These are phyloP conservation scores for Delia radicum DNA, from an alignment of 1,140 invertebrate genomes.

Conservation along the genomic window DNA sequence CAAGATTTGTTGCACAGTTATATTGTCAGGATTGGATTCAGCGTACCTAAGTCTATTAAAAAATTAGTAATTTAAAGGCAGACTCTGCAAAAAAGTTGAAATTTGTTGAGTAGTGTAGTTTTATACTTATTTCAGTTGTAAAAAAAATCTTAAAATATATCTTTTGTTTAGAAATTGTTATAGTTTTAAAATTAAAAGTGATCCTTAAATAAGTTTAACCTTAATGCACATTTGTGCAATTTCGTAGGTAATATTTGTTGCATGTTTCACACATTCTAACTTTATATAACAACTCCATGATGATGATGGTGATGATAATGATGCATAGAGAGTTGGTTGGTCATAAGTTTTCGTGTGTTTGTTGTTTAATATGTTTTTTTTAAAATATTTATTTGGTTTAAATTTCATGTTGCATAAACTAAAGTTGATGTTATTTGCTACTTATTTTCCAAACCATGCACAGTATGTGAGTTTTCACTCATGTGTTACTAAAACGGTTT, in stretches of 20 bases:
- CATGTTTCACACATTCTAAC: background rate
- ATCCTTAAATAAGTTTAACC: too few species aligned
- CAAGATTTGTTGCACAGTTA: too few species aligned
- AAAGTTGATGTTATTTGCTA: background rate
- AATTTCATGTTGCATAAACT: background rate
- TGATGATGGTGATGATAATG: background rate
- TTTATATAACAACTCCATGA: background rate
- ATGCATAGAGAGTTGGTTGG: background rate
- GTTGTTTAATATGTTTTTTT: background rate
- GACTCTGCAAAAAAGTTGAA: too few species aligned
- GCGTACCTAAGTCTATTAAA: too few species aligned
- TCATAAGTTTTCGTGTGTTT: background rate
- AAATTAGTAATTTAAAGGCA: too few species aligned
- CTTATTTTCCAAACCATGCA: background rate
- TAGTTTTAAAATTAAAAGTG: too few species aligned
- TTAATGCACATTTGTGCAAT: too few species aligned
- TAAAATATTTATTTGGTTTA: background rate
- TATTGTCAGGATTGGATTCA: too few species aligned
- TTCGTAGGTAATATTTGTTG: background rate
- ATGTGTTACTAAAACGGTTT: constrained; percentile 19
- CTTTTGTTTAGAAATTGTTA: too few species aligned
- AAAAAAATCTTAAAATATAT: too few species aligned
- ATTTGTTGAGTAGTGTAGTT: too few species aligned
- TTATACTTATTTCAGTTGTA: too few species aligned
- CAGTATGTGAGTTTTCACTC: background rate